These are phyloP conservation scores for Nephrocerus scutellatus DNA, from an alignment of 2,888 invertebrate species.

Conservation along the genomic window DNA sequence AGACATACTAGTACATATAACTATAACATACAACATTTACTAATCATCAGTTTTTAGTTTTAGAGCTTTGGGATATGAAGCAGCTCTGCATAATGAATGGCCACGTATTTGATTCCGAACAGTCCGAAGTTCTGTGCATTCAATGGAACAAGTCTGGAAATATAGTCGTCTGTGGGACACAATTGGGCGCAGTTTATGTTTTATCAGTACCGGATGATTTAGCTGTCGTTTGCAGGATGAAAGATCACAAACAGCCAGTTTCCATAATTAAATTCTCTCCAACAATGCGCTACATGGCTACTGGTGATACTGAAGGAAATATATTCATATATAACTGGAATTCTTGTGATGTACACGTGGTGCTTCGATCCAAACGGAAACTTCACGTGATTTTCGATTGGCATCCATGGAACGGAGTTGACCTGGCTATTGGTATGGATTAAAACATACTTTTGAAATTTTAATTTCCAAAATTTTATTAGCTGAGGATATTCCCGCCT, in stretches of 20 bases:
- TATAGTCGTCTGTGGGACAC: conserved; percentile 38
- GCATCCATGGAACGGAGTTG: conserved; percentile 49
- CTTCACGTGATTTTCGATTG: conserved; percentile 40
- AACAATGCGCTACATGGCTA: conserved; percentile 37
- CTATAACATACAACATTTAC: background rate
- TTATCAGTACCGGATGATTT: conserved; percentile 26
- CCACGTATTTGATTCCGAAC: conserved; percentile 27
- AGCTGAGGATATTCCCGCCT: conserved; percentile 38
- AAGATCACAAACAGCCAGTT: conserved; percentile 29
- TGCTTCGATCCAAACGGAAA: conserved; percentile 27
- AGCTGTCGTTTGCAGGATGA: conserved; percentile 22
- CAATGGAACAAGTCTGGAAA: conserved; percentile 36
- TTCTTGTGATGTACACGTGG: conserved; percentile 26
- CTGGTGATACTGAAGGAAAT: conserved; percentile 34
- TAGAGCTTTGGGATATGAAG: conserved; percentile 38
- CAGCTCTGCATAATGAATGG: conserved; percentile 29
- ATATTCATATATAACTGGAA: conserved; percentile 34
- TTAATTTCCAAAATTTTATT: conserved; percentile 4
- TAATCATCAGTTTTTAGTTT: conserved; percentile 23
- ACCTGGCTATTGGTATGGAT: conserved; percentile 45
- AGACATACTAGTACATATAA: background rate
- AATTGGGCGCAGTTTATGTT: conserved; percentile 30
- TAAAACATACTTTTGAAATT: conserved; percentile 17
- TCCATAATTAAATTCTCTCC: conserved; percentile 37
- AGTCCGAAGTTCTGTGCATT: conserved; percentile 31